Conservation (phyloP, 2,888 invertebrate species). For the Dendrolimus houi region DNA sequence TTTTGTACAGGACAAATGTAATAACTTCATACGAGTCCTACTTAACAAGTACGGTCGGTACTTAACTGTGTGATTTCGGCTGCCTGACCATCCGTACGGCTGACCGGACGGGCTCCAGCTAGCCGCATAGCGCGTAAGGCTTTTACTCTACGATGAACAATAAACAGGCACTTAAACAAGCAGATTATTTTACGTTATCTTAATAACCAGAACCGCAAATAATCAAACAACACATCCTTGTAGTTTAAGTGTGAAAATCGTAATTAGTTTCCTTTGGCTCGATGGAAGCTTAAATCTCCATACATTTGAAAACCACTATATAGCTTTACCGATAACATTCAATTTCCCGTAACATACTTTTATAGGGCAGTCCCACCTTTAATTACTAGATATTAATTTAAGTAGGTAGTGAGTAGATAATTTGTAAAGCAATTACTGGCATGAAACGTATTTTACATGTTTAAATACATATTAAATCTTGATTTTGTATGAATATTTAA, state of each 20-base stretch:
- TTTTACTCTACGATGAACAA: no score
- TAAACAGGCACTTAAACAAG: no score
- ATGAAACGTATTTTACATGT: neutral
- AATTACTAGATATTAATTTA: neutral
- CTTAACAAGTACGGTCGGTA: no score
- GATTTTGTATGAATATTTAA: neutral
- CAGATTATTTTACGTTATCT: no score
- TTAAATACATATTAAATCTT: neutral
- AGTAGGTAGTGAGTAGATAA: neutral
- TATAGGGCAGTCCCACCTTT: neutral
- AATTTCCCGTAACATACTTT: neutral
- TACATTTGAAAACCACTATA: neutral
- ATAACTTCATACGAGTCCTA: no score
- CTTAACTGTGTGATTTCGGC: no score
- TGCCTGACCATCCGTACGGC: no score
- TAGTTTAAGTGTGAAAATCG: neutral
- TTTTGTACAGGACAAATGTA: no score
- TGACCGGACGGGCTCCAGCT: no score
- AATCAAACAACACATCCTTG: neutral
- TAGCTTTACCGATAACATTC: neutral
- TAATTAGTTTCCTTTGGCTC: neutral
- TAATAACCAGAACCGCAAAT: no score
- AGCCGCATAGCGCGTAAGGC: no score
- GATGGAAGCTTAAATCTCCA: neutral
- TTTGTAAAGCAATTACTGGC: neutral